Evolutionary conservation across 2,797 vertebrate species (phyloP).

Genomic region (Melanitta fusca): DNA sequence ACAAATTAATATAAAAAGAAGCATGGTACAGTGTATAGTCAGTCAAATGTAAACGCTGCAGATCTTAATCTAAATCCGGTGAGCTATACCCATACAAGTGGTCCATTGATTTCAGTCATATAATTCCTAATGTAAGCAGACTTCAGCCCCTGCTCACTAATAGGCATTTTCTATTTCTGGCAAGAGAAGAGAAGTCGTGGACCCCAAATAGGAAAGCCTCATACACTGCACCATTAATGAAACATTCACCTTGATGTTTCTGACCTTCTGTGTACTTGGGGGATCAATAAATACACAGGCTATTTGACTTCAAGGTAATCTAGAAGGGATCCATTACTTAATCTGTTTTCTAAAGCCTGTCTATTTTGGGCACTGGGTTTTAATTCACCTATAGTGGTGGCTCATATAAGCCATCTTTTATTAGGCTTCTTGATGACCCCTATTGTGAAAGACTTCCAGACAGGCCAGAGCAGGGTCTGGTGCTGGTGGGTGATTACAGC

Average conservation of each 20-base stretch:
- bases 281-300: neutral
- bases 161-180: neutral
- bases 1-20: constrained; percentile 10
- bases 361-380: constrained; percentile 23
- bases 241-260: neutral
- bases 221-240: neutral
- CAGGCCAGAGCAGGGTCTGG: neutral
- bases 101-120: neutral
- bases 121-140: constrained; percentile 9
- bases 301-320: constrained; percentile 1
- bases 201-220: constrained; percentile 6
- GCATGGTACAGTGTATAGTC: neutral
- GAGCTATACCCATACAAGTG: neutral
- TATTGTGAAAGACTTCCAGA: neutral
- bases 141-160: neutral
- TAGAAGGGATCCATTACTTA: constrained; percentile 21
- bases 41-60: neutral
- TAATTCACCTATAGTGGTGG: neutral
- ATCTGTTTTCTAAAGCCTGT: constrained; percentile 14
- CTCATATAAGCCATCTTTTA: neutral
- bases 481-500: constrained; percentile 32
- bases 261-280: neutral
- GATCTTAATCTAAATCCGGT: constrained; percentile 12
- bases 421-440: neutral
- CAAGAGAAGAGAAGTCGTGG: neutral